Percentiles rank a stretch among this genome's conserved stretches.
These are phyloP conservation scores for Drosophila rubida DNA, from an alignment of 2,888 invertebrate genomes.

Conservation along the genomic window DNA sequence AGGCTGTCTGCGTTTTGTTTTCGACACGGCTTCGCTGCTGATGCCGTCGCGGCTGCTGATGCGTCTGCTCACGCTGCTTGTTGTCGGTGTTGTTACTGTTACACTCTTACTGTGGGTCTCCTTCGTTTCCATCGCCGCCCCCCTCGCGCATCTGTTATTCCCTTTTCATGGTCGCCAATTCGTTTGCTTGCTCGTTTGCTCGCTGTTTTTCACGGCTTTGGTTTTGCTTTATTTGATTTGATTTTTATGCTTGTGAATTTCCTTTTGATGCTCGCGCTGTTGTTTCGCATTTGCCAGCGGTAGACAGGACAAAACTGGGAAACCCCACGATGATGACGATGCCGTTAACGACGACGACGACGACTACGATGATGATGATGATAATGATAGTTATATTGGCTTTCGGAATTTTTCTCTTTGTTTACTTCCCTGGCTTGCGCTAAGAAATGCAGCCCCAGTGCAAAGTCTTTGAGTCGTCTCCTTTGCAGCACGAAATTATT, in stretches of 20 bases:
- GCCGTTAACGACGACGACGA: conserved; percentile 19
- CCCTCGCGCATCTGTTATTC: conserved; percentile 28
- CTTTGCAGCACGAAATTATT: conserved; percentile 58
- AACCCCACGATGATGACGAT: conserved; percentile 57
- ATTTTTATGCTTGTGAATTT: conserved; percentile 72
- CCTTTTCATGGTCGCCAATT: conserved; percentile 70
- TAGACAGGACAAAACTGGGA: conserved; percentile 76
- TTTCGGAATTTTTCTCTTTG: conserved; percentile 1
- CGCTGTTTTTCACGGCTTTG: conserved; percentile 53
- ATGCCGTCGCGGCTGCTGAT: conserved; percentile 12
- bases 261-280: conserved; percentile 58
- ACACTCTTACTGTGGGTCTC: conserved; percentile 7
- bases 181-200: conserved; percentile 49
- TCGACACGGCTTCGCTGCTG: conserved; percentile 51
- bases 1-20: conserved; percentile 69
- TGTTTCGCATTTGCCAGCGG: conserved; percentile 39
- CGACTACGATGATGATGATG: conserved; percentile 36
- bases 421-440: conserved; percentile 11
- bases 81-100: conserved; percentile 9
- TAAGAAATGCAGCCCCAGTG: conserved; percentile 37
- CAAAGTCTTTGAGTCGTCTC: conserved; percentile 30
- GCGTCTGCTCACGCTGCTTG: background rate
- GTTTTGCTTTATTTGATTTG: conserved; percentile 57
- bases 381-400: conserved; percentile 16
- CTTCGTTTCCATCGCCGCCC: conserved; percentile 9